Conservation (phyloP, 1,140 invertebrate genomes). For the Drosophila lini region DNA sequence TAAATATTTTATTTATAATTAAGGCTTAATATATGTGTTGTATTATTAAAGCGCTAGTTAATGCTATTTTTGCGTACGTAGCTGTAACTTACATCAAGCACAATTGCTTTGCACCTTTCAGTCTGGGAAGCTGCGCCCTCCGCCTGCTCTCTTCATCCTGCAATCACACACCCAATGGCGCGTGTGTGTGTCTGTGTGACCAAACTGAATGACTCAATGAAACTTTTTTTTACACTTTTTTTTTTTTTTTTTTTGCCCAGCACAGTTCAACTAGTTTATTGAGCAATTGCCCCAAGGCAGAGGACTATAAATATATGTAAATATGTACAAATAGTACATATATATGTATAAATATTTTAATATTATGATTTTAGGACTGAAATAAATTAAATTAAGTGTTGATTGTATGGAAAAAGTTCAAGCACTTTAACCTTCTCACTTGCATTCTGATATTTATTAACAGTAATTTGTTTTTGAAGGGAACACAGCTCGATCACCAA, state of each 20-base stretch:
- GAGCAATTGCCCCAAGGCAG: constrained; percentile 36
- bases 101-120: constrained; percentile 66
- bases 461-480: constrained; percentile 4
- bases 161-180: constrained; percentile 14
- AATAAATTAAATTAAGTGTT: background rate
- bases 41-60: background rate
- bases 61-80: background rate
- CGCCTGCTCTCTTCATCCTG: constrained; percentile 4
- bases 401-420: constrained; percentile 9
- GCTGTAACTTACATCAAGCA: constrained; percentile 27
- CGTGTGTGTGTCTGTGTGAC: constrained; percentile 17
- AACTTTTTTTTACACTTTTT: constrained; percentile 19
- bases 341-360: background rate
- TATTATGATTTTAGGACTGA: background rate
- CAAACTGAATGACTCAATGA: constrained; percentile 60
- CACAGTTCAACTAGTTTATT: constrained; percentile 42
- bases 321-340: background rate
- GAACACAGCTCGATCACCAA: background rate
- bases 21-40: background rate
- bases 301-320: constrained; percentile 15
- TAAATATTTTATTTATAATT: background rate
- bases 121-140: constrained; percentile 36
- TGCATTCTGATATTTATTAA: constrained; percentile 8
- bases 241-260: constrained; percentile 3
- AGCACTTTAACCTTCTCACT: constrained; percentile 16